phyloP scores from a whole-genome alignment of 2,113 vertebrate species.

The Tyto alba region DNA sequence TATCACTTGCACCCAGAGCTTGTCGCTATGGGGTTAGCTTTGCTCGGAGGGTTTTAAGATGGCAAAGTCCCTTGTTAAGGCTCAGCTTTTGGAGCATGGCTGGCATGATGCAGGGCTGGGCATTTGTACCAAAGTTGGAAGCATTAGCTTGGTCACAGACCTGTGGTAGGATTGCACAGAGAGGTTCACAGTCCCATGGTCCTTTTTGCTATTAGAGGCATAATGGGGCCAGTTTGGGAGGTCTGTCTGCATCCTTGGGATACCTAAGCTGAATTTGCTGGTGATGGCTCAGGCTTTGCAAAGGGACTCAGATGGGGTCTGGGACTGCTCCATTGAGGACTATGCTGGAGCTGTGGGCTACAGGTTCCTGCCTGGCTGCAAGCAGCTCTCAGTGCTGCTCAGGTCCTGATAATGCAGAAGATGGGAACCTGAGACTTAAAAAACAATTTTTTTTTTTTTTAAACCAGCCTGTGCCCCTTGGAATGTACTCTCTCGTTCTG shows the following conservation, averaged over 20 bases:
- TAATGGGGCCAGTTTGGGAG: neutral
- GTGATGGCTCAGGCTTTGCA: neutral
- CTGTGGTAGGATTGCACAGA: neutral
- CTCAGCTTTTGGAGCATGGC: neutral
- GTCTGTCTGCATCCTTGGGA: neutral
- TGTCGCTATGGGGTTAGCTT: neutral
- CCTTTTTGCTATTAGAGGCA: neutral
- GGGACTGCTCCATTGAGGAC: neutral
- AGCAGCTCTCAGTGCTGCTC: neutral
- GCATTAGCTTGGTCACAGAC: neutral
- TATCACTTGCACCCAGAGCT: neutral
- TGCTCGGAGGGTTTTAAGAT: neutral
- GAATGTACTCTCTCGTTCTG: neutral
- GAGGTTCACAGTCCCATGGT: rapidly evolving
- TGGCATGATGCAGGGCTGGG: neutral
- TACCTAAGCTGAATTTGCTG: neutral
- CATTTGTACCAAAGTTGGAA: neutral
- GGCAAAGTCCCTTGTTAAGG: neutral
- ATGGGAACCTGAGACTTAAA: neutral
- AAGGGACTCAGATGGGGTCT: neutral
- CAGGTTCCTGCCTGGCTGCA: neutral
- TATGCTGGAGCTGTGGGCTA: neutral
- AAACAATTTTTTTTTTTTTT: neutral
- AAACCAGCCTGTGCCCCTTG: neutral
- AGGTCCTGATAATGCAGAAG: neutral